Percentiles rank a stretch among this genome's conserved stretches.
Conservation (phyloP, 2,113 vertebrate species). For the Burhinus bistriatus region DNA sequence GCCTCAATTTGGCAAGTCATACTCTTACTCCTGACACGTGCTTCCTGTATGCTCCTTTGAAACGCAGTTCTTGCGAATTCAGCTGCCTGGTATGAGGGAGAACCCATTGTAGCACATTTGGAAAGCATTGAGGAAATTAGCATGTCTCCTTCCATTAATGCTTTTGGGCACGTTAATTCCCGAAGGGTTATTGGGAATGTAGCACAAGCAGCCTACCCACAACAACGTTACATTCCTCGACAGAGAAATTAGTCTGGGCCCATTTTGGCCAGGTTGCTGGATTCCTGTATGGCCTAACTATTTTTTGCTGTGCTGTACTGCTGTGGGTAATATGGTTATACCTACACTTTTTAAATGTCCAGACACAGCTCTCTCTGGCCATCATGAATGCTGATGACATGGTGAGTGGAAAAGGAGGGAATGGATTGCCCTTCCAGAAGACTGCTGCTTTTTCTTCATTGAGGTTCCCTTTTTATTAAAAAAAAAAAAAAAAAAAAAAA, state of each 20-base stretch:
- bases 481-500: not conserved
- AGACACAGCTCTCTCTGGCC: not conserved
- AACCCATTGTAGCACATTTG: not conserved
- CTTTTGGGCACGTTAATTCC: not conserved
- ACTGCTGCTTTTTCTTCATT: not conserved
- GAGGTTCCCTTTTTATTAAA: not conserved
- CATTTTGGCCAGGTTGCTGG: not conserved
- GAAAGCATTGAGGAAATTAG: not conserved
- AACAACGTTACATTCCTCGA: not conserved
- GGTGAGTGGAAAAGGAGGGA: not conserved
- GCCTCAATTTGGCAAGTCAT: not conserved
- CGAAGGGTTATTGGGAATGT: not conserved
- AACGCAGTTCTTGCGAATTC: not conserved
- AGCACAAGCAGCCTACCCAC: not conserved
- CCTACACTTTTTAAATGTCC: not conserved
- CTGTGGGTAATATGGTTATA: not conserved
- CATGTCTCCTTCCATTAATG: not conserved
- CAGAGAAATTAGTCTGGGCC: not conserved
- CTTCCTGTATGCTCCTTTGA: not conserved
- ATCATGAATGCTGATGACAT: not conserved
- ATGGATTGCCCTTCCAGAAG: not conserved
- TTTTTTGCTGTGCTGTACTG: not conserved
- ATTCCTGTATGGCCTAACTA: not conserved
- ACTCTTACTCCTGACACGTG: not conserved
- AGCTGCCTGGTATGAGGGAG: not conserved